Evolutionary conservation across 1,140 invertebrate species (phyloP), one percentile per base, ranked within the genome.

Genomic region (Limonius californicus): DNA sequence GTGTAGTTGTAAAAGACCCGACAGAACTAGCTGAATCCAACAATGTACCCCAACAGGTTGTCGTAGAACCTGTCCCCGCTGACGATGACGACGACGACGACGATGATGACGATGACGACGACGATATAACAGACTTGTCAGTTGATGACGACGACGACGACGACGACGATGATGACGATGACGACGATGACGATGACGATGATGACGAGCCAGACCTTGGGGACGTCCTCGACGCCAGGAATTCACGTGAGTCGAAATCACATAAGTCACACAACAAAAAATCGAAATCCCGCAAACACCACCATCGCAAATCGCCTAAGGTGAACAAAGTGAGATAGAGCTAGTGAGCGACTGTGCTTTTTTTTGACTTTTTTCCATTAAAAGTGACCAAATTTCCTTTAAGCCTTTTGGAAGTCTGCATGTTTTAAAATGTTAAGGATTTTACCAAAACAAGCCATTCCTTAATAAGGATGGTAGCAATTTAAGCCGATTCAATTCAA

Each of bases 181-280:
- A 85, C 19, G 87, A 87, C 27, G 88, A 89, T 9, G 88, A 89
- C 11, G 87, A 88, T 7, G 88, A 87, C 7, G 87, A 89, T 30
- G 88, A 89, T 50, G 87, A 87, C 64, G 87, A 88, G 54, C 84
- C 85, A 30, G 85, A 84, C 64, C 82, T 87, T 54, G 85, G 85
- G 61, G 84, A 88, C 72, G 85, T 88, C 73, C 85, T 85, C 70
- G 84, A 83, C 74, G 84, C 85, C 64, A 83, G 84, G 68, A 72
- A 78, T 77, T 80, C 88, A 89, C 87, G 89, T 90, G 89, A 90
- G 89, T 90, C 88, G 72, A 89, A 88, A 85, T 84, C 85, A 77
- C 76, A 81, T 77, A 77, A 55, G 27, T 55, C 53, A 62, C 68
- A 70, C 56, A 56, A 55, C 66, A 68, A 73, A 77, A 73, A 74